These are phyloP conservation scores for Leptopilina clavipes DNA, from an alignment of 1,140 invertebrate genomes.

Conservation along the genomic window DNA sequence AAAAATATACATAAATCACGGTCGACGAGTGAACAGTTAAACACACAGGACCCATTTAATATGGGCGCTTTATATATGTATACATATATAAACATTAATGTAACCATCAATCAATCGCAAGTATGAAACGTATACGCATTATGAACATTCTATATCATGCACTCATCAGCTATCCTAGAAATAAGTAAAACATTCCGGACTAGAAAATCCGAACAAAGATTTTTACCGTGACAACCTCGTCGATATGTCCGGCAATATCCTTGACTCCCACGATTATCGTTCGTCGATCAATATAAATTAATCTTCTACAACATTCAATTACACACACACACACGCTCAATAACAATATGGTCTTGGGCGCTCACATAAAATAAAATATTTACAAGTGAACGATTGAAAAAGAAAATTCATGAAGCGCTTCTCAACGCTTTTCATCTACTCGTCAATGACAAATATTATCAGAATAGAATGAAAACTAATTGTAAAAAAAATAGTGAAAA, in stretches of 20 bases:
- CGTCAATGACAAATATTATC: slow-evolving; percentile 16
- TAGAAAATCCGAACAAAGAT: slow-evolving; percentile 55
- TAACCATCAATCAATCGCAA: not conserved
- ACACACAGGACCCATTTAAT: slow-evolving; percentile 35
- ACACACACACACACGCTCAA: slow-evolving; percentile 42
- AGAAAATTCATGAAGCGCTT: slow-evolving; percentile 43
- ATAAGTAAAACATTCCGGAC: slow-evolving; percentile 51
- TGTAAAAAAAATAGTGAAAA: slow-evolving; percentile 33
- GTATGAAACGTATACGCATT: not conserved
- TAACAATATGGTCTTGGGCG: slow-evolving; percentile 34
- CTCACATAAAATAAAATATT: slow-evolving; percentile 31
- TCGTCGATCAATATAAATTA: slow-evolving; percentile 35
- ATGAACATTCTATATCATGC: not conserved
- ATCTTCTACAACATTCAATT: slow-evolving; percentile 9
- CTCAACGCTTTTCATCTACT: slow-evolving; percentile 11
- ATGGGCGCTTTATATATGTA: not conserved
- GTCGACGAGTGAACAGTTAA: slow-evolving; percentile 64
- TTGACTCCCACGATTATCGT: slow-evolving; percentile 29
- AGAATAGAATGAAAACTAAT: slow-evolving; percentile 40
- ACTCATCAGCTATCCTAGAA: slow-evolving; percentile 45
- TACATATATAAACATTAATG: slow-evolving; percentile 8
- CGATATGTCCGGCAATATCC: slow-evolving; percentile 17
- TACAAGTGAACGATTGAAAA: slow-evolving; percentile 41
- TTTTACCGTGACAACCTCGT: slow-evolving; percentile 39
- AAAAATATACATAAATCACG: slow-evolving; percentile 56